A percentile compares a stretch with the other conserved stretches of the same genome.
Evolutionary conservation across 2,797 vertebrate genomes (phyloP).

Genomic region (Aulostomus chinensis): DNA sequence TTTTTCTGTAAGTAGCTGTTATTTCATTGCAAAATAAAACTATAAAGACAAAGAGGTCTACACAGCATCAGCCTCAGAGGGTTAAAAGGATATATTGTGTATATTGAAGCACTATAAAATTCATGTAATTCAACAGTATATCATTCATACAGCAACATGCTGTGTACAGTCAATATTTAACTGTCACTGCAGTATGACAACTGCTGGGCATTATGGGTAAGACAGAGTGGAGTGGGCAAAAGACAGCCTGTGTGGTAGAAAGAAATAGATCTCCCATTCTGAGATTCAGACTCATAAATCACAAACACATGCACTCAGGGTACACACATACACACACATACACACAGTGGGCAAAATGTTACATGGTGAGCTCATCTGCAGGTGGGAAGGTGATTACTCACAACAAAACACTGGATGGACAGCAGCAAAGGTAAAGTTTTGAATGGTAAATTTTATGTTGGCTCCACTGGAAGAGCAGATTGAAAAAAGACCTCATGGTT

Average conservation of each 20-base stretch:
- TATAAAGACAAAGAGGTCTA: too few species aligned
- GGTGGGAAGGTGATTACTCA: slow-evolving; percentile 79
- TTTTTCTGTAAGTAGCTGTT: too few species aligned
- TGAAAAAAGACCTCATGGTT: slow-evolving; percentile 34
- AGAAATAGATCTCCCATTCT: slow-evolving; percentile 37
- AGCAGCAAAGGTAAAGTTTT: slow-evolving; percentile 72
- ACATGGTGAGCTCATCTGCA: slow-evolving; percentile 62
- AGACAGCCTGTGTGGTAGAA: slow-evolving; percentile 63
- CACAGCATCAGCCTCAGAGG: too few species aligned
- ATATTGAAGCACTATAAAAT: too few species aligned
- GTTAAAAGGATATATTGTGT: too few species aligned
- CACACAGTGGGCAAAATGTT: too few species aligned
- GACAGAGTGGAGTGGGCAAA: slow-evolving; percentile 51
- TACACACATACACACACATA: slow-evolving; percentile 25
- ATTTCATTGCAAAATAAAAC: too few species aligned
- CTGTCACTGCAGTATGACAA: slow-evolving; percentile 9
- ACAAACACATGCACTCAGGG: slow-evolving; percentile 21
- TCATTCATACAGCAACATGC: background rate
- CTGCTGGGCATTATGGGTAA: slow-evolving; percentile 17
- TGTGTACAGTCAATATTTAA: slow-evolving; percentile 7
- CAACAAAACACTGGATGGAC: slow-evolving; percentile 68
- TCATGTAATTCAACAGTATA: background rate
- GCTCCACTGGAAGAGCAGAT: slow-evolving; percentile 56
- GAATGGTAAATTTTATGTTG: slow-evolving; percentile 70
- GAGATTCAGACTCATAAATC: slow-evolving; percentile 65